These are phyloP conservation scores for Vultur gryphus DNA, from an alignment of 2,797 vertebrate genomes.

Conservation along the genomic window DNA sequence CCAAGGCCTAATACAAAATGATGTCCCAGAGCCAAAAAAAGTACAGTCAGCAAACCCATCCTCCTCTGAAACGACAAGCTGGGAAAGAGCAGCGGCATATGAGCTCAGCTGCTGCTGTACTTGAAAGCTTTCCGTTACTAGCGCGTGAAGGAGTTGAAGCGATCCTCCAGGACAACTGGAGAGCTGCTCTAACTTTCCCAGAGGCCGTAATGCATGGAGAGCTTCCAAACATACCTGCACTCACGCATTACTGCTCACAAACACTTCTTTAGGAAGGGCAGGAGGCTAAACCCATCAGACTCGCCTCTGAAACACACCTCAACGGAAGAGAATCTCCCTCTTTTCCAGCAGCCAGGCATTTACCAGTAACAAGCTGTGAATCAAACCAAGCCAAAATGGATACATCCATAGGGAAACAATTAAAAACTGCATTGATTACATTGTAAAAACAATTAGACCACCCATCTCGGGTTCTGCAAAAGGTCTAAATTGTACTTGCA, in stretches of 20 bases:
- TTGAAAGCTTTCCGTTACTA: neutral
- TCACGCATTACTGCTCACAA: neutral
- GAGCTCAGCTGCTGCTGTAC: neutral
- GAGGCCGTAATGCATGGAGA: neutral
- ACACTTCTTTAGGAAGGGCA: neutral
- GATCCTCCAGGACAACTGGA: neutral
- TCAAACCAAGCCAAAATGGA: slow-evolving; percentile 60
- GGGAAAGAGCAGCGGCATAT: neutral
- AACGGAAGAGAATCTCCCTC: neutral
- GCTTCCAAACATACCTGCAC: neutral
- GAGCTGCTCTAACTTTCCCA: neutral
- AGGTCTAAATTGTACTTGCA: slow-evolving; percentile 62
- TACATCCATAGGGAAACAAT: slow-evolving; percentile 63
- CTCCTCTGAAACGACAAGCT: neutral
- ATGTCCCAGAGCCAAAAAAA: neutral
- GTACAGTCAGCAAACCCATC: neutral
- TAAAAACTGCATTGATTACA: slow-evolving; percentile 68
- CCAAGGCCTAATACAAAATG: neutral
- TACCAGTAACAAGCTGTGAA: slow-evolving; percentile 58
- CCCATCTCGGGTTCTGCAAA: slow-evolving; percentile 48
- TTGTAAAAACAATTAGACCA: slow-evolving; percentile 66
- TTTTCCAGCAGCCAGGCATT: slow-evolving; percentile 58
- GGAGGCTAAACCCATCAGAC: neutral
- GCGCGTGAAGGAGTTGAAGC: neutral
- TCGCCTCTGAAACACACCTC: neutral